Evolutionary conservation across 2,888 invertebrate genomes (phyloP).

Genomic region (Polydrusus pterygomalis): DNA sequence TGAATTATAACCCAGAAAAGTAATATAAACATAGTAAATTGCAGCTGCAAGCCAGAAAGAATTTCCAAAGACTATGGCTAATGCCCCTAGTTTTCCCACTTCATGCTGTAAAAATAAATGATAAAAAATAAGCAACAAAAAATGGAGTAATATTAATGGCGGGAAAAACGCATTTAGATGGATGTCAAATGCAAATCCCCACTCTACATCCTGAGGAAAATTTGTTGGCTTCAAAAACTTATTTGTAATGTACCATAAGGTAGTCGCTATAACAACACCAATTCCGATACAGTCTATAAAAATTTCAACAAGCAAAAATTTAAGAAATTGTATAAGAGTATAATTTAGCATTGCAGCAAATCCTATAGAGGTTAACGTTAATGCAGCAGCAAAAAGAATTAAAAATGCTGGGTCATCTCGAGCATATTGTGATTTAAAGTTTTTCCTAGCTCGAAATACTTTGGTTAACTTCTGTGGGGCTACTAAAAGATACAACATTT

Average conservation of each 20-base stretch:
- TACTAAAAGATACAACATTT: constrained; percentile 96
- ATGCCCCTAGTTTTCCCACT: constrained; percentile 47
- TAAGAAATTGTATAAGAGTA: constrained; percentile 80
- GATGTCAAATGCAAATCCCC: constrained; percentile 99
- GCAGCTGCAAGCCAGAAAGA: constrained; percentile 92
- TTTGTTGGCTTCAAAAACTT: constrained; percentile 81
- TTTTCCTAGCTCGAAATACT: constrained; percentile 98
- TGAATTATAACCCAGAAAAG: constrained; percentile 96
- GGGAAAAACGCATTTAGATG: constrained; percentile 99
- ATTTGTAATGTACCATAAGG: constrained; percentile 77
- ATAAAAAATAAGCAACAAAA: constrained; percentile 92
- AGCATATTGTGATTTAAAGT: constrained; percentile 99
- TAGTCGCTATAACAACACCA: constrained; percentile 60
- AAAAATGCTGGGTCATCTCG: constrained; percentile 99
- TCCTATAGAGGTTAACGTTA: constrained; percentile 91
- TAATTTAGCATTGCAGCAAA: constrained; percentile 88
- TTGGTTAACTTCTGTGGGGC: constrained; percentile 98
- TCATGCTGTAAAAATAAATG: constrained; percentile 77
- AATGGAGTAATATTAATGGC: constrained; percentile 93
- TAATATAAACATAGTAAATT: constrained; percentile 95
- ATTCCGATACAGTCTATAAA: constrained; percentile 91
- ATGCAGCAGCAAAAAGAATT: constrained; percentile 90
- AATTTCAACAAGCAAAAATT: constrained; percentile 92
- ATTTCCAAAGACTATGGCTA: constrained; percentile 80
- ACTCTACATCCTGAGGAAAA: constrained; percentile 91